Percentiles rank a stretch among this genome's conserved stretches.
Evolutionary conservation across 2,888 invertebrate genomes (phyloP).

Genomic region (Synanthedon tipuliformis): DNA sequence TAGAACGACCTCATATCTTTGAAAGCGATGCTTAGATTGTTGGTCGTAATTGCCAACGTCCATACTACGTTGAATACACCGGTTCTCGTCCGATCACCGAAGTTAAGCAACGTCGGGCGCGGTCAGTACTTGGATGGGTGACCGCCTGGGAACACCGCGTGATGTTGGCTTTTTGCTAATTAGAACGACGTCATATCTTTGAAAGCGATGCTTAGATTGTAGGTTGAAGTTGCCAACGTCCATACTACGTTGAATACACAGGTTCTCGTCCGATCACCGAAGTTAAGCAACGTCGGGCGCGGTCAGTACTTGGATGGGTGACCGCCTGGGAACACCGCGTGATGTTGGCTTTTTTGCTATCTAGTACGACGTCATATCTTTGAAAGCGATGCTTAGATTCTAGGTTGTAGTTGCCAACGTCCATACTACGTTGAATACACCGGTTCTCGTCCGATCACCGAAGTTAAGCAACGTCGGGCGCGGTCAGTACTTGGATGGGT

Average conservation of each 20-base stretch:
- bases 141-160: constrained; percentile 20
- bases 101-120: constrained; percentile 42
- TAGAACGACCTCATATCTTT: too few species aligned
- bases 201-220: neutral
- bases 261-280: constrained; percentile 46
- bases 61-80: too few species aligned
- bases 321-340: too few species aligned
- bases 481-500: constrained; percentile 20
- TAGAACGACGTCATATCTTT: neutral
- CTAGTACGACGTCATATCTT: too few species aligned
- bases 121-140: constrained; percentile 11
- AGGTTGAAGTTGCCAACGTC: constrained; percentile 9
- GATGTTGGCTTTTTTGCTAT: too few species aligned
- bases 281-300: constrained; percentile 42
- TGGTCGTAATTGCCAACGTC: too few species aligned
- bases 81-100: constrained; percentile 40
- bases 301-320: constrained; percentile 5
- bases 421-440: constrained; percentile 18
- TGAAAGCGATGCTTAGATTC: too few species aligned
- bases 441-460: constrained; percentile 22
- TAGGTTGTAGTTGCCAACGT: constrained; percentile 10
- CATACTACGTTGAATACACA: constrained; percentile 28
- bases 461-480: constrained; percentile 21
- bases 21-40: too few species aligned
- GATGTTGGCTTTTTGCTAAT: constrained; percentile 15